Percentiles rank a stretch among this genome's conserved stretches.
phyloP scores from a whole-genome alignment of 2,797 vertebrate species.

The Margarornis squamiger region DNA sequence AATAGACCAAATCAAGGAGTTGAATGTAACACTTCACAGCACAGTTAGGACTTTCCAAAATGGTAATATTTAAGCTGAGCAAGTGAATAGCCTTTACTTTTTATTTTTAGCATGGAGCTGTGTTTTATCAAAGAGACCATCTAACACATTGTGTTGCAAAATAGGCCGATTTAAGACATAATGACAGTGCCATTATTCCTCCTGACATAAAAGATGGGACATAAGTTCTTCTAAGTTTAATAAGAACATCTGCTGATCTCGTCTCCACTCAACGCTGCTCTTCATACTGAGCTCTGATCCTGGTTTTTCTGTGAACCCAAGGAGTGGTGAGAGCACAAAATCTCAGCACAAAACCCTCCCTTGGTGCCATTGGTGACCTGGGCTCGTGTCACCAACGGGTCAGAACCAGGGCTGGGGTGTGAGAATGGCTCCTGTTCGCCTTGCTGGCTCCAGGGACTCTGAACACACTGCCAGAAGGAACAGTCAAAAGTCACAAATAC shows the following conservation, averaged over 20 bases:
- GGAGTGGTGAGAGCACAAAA: not conserved
- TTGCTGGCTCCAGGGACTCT: not conserved
- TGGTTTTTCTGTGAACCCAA: not conserved
- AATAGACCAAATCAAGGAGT: not conserved
- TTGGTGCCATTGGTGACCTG: accelerated
- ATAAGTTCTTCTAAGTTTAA: not conserved
- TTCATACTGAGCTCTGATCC: not conserved
- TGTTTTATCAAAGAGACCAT: not conserved
- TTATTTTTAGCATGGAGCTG: not conserved
- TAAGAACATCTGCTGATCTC: not conserved
- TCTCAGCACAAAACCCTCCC: not conserved
- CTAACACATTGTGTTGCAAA: not conserved
- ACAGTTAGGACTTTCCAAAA: not conserved
- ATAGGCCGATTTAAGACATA: not conserved
- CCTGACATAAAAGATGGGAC: not conserved
- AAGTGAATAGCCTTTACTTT: not conserved
- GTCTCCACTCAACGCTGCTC: not conserved
- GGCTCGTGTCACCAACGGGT: not conserved
- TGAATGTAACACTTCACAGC: not conserved
- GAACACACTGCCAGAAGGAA: not conserved
- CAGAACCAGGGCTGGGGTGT: accelerated
- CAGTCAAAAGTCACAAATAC: not conserved
- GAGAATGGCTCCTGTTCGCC: not conserved
- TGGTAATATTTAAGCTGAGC: not conserved
- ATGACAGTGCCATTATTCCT: not conserved